phyloP scores from a whole-genome alignment of 2,113 vertebrate species.

The Anolis carolinensis region DNA sequence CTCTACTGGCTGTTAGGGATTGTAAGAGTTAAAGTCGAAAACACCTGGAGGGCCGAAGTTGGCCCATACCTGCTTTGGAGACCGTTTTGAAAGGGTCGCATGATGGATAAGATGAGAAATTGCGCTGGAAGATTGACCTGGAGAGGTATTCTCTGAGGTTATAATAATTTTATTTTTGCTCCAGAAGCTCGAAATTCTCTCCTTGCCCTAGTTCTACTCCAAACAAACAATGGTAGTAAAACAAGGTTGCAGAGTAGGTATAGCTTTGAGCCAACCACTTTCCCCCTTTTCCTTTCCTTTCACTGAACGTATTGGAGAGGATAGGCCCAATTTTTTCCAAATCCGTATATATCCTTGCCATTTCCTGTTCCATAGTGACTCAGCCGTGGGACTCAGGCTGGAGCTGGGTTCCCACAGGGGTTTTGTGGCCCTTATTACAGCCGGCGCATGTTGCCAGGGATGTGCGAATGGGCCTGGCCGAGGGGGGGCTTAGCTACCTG shows the following conservation, averaged over 20 bases:
- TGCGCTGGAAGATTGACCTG: too few species aligned
- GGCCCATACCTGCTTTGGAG: too few species aligned
- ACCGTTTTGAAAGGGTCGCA: neutral
- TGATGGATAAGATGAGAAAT: neutral
- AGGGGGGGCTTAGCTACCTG: neutral
- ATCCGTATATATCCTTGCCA: neutral
- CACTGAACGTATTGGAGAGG: neutral
- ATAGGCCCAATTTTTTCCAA: neutral
- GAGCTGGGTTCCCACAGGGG: constrained; percentile 23
- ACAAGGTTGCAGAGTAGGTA: neutral
- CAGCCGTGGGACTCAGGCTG: neutral
- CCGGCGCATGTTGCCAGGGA: constrained; percentile 33
- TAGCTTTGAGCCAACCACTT: neutral
- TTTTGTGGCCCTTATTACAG: neutral
- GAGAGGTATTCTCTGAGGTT: too few species aligned
- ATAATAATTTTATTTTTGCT: too few species aligned
- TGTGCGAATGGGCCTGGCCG: constrained; percentile 30
- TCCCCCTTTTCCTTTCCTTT: neutral
- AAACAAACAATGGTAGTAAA: neutral
- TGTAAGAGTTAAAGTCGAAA: too few species aligned
- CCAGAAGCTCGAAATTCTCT: neutral
- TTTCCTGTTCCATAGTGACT: neutral
- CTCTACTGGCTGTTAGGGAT: too few species aligned
- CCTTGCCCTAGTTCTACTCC: neutral
- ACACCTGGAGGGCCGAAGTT: too few species aligned